phyloP scores from a whole-genome alignment of 1,140 invertebrate genomes.

The Neocloeon triangulifer region DNA sequence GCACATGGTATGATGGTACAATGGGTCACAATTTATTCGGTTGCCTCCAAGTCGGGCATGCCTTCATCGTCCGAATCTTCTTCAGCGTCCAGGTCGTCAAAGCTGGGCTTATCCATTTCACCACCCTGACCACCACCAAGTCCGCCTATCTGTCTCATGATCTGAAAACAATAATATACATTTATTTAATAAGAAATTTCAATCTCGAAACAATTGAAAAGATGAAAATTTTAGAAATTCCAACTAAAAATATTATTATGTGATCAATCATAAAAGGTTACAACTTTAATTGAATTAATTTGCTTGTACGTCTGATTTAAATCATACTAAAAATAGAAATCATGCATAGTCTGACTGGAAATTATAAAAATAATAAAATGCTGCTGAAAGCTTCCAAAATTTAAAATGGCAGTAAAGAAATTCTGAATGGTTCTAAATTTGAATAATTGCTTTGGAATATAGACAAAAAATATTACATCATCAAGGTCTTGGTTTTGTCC shows the following conservation, averaged over 20 bases:
- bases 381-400: too few species aligned
- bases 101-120: slow-evolving; percentile 19
- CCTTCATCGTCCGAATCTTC: slow-evolving; percentile 31
- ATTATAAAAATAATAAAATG: too few species aligned
- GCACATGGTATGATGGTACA: too few species aligned
- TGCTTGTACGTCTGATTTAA: too few species aligned
- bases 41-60: slow-evolving; percentile 27
- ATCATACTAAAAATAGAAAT: too few species aligned
- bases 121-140: slow-evolving; percentile 16
- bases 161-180: slow-evolving; percentile 17
- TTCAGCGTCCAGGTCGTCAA: slow-evolving; percentile 23
- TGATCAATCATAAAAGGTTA: too few species aligned
- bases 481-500: slow-evolving; percentile 25
- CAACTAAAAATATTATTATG: too few species aligned
- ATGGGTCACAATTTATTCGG: slow-evolving; percentile 11
- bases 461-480: slow-evolving; percentile 22
- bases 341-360: too few species aligned
- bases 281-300: too few species aligned
- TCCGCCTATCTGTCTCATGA: slow-evolving; percentile 32
- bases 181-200: background rate
- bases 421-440: too few species aligned
- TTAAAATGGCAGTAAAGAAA: too few species aligned
- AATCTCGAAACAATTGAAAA: slow-evolving; percentile 4
- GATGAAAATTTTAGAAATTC: slow-evolving; percentile 4
- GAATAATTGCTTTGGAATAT: slow-evolving; percentile 1